Base-by-base conservation (phyloP, 2,888 invertebrate species). In the Pseudoips prasinana region DNA sequence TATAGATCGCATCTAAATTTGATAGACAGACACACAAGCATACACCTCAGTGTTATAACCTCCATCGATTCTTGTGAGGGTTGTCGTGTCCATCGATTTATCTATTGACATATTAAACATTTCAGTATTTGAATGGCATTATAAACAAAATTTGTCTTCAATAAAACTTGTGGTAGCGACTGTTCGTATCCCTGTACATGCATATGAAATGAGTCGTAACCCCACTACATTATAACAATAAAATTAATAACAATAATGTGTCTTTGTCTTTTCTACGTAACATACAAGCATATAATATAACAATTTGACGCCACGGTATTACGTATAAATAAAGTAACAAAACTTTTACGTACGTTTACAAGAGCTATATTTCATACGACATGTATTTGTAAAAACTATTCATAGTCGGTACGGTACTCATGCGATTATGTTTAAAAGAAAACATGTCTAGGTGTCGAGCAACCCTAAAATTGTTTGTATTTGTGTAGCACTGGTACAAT, bases 241-340 rank as follows among this genome's bases (percentile, higher is more conserved):
- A 69, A 73, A 72, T 76, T 70, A 73, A 73, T 73, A 68, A 52
- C 62, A 52, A 61, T 67, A 59, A 67, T 77, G 66, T 73, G 66
- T 74, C 61, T 58, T 48, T 58, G 62, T 64, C 61, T 45, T 33
- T 35, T 14, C 14, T 14, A 14, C 14, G 14, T 14, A 14, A 14
- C n/a, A n/a, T n/a, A n/a, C n/a, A n/a, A n/a, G n/a, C n/a, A n/a
- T 14, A 5, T 14, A 3, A 14, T 3, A 14, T 14, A 14, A 14
- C 14, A 5, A 3, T 14, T 14, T 5, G 5, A 14, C 14, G 2
- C 14, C 14, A 14, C 14, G 2, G 14, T 46, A 60, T 61, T 52
- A 48, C 30, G 41, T 61, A 51, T 58, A 49, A 58, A 65, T 64
- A 58, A n/a, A 68, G 64, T 65, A 63, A 65, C 60, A 63, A 57